phyloP scores from a whole-genome alignment of 2,888 invertebrate species.

The Crepidodera aurea region DNA sequence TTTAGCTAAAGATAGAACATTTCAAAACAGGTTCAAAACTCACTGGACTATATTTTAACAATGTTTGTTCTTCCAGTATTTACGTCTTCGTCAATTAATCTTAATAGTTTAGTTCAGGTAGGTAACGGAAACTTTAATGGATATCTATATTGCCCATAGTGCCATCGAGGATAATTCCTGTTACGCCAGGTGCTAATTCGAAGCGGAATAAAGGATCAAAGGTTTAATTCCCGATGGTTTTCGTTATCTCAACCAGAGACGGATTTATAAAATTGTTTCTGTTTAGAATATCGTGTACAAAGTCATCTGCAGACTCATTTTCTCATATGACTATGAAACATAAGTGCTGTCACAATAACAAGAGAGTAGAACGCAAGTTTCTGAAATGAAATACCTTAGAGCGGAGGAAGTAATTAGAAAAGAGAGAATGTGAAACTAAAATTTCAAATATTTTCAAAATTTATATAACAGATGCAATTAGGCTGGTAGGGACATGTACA shows the following conservation, averaged over 20 bases:
- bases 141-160: constrained; percentile 38
- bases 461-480: too few species aligned
- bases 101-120: constrained; percentile 33
- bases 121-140: constrained; percentile 38
- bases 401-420: too few species aligned
- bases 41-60: constrained; percentile 27
- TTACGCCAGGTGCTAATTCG: constrained; percentile 41
- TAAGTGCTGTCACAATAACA: too few species aligned
- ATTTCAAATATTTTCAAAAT: too few species aligned
- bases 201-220: constrained; percentile 37
- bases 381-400: too few species aligned
- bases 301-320: too few species aligned
- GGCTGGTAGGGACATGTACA: too few species aligned
- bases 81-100: constrained; percentile 38
- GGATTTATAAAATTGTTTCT: neutral
- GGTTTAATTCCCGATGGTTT: constrained; percentile 28
- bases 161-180: constrained; percentile 24
- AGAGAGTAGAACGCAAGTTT: too few species aligned
- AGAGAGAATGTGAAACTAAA: too few species aligned
- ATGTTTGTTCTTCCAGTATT: constrained; percentile 41
- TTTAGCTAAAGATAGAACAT: too few species aligned
- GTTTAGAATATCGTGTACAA: too few species aligned
- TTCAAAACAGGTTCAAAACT: neutral
- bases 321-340: too few species aligned
- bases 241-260: neutral